Evolutionary conservation across 2,888 invertebrate species (phyloP), one percentile per base, ranked within the genome.

Genomic region (Cheilosia scutellata): DNA sequence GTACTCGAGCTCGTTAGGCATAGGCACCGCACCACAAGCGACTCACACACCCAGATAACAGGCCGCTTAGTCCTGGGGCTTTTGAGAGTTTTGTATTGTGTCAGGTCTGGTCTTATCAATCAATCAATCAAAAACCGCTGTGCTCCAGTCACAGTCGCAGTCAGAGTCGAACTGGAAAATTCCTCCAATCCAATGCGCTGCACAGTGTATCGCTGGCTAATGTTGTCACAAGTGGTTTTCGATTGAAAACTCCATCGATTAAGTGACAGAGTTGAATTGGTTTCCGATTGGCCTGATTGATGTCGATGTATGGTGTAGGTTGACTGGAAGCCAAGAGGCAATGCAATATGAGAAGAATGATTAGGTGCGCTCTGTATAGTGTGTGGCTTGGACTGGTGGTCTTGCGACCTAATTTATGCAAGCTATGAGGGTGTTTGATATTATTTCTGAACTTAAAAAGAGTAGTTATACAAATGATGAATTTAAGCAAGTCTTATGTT

Each of bases 281-380:
- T 84, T 80, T 84, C 84, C 79, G 84, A 80, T 84, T 84, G 70
- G 60, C 31, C 65, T 84, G 84, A 84, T 84, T 80, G 84, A 80
- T 84, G 75, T 71, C 7, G 20, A 51, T 37, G 72, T 66, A 76
- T 71, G 20, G 63, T 44, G 72, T 72, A 76, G 76, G 42, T 20
- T 20, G 25, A 58, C 74, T 74, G 74, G 47, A 29, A 55, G 78
- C 65, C 44, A 53, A 53, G 71, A 58, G 40, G 57, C 70, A 77
- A 63, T 68, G 29, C 29, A 47, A 62, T 60, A 20, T 20, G 20
- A 31, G 27, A 62, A 20, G 31, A 57, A 57, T 78, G 65, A 51
- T 71, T 47, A 53, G 25, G 25, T 3, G 60, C 42, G 42, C 47
- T 29, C 27, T 11, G 20, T 20, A n/a, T n/a, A 11, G 11, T 37